Percentiles rank a stretch among this genome's conserved stretches.
phyloP scores from a whole-genome alignment of 2,797 vertebrate species.

The Cygnus olor region DNA sequence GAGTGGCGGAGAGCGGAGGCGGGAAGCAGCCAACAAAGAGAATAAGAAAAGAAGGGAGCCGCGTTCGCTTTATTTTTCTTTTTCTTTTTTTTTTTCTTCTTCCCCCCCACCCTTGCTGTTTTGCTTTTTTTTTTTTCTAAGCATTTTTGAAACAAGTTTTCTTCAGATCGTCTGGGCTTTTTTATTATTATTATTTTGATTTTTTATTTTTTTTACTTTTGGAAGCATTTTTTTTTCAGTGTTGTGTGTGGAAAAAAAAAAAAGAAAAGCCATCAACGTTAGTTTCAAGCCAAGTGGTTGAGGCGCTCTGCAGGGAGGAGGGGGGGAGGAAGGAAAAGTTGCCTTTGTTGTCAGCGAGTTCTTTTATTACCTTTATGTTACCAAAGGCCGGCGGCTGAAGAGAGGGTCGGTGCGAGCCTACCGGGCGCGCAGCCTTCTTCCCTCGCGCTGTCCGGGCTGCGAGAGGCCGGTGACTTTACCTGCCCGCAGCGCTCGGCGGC shows the following conservation, averaged over 20 bases:
- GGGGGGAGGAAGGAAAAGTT: neutral
- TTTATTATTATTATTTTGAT: neutral
- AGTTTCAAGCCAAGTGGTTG: neutral
- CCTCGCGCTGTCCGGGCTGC: neutral
- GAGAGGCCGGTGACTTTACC: neutral
- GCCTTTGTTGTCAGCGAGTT: constrained; percentile 3
- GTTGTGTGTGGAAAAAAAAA: neutral
- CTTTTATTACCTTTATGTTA: neutral
- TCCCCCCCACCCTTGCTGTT: neutral
- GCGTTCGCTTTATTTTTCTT: neutral
- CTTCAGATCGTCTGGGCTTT: neutral
- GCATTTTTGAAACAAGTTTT: constrained; percentile 11
- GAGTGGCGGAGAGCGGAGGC: neutral
- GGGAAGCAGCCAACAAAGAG: neutral
- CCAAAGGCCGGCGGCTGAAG: neutral
- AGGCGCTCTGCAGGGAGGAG: neutral
- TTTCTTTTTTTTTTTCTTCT: neutral
- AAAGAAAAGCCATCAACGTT: neutral
- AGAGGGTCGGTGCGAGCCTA: neutral
- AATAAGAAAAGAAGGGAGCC: constrained; percentile 28
- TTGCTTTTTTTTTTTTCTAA: neutral
- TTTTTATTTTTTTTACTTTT: neutral
- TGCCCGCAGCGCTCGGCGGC: neutral
- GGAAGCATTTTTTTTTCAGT: neutral
- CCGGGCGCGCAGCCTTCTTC: neutral